A percentile compares a stretch with the other conserved stretches of the same genome.
Conservation (phyloP, 2,113 vertebrate genomes). For the Picathartes gymnocephalus region DNA sequence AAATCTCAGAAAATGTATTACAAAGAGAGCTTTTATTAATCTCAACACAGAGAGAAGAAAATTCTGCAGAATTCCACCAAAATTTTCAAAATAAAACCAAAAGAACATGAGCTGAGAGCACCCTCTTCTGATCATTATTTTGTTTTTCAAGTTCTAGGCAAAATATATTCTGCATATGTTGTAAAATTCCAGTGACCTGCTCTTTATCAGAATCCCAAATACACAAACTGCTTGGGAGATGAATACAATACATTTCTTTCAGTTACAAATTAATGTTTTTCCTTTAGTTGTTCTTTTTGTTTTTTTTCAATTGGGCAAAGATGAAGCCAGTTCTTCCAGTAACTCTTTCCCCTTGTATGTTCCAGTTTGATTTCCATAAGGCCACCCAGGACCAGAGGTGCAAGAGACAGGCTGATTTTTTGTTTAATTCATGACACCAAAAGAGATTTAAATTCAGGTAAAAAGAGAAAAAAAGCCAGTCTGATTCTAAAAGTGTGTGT, state of each 20-base stretch:
- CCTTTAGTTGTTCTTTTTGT: neutral
- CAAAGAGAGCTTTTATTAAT: neutral
- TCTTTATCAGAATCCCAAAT: neutral
- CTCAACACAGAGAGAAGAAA: neutral
- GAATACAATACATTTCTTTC: neutral
- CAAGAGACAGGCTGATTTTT: neutral
- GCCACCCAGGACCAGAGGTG: neutral
- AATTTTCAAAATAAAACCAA: neutral
- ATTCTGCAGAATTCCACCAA: neutral
- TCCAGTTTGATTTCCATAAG: neutral
- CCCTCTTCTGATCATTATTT: slow-evolving; percentile 57
- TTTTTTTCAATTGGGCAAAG: neutral
- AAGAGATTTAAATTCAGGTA: neutral
- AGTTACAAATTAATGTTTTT: neutral
- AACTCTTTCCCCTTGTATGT: neutral
- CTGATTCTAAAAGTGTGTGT: neutral
- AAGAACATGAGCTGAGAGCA: slow-evolving; percentile 17
- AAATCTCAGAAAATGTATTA: neutral
- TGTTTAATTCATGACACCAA: neutral
- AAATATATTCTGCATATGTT: neutral
- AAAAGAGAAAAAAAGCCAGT: neutral
- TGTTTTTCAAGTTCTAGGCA: neutral
- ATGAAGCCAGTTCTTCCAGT: neutral
- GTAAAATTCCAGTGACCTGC: neutral
- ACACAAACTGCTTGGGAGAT: neutral